Evolutionary conservation across 2,797 vertebrate species (phyloP).

Genomic region (Luscinia luscinia): DNA sequence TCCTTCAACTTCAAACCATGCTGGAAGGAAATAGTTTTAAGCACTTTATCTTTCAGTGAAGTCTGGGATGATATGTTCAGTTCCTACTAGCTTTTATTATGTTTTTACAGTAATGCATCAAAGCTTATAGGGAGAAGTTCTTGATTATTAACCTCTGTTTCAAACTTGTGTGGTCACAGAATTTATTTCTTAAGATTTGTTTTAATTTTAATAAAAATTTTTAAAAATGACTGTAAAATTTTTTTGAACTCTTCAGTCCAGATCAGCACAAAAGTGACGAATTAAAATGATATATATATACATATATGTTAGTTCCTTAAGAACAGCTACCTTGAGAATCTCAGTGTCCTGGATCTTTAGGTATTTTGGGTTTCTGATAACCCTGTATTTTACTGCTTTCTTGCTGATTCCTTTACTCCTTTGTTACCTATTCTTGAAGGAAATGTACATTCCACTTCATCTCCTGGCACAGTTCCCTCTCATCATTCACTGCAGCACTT

Average conservation of each 20-base stretch:
- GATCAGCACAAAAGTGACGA: not conserved
- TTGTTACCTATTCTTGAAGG: not conserved
- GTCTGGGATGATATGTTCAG: not conserved
- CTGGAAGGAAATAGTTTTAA: not conserved
- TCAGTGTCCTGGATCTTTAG: not conserved
- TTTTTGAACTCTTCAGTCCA: not conserved
- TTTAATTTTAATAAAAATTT: not conserved
- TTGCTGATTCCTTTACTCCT: not conserved
- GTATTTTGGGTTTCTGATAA: not conserved
- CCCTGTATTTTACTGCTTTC: fast-evolving
- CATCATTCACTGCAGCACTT: not conserved
- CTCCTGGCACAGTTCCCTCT: not conserved
- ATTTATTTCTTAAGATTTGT: not conserved
- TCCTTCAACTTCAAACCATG: not conserved
- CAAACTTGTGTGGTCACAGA: not conserved
- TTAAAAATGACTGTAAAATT: not conserved
- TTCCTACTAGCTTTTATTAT: not conserved
- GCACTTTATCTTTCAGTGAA: not conserved
- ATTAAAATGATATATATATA: not conserved
- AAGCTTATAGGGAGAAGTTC: not conserved
- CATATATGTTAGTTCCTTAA: fast-evolving
- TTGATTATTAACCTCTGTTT: not conserved
- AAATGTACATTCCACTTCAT: not conserved
- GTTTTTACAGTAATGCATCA: not conserved
- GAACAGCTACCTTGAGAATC: not conserved